Evolutionary conservation across 37 sponge, comb jelly and placozoan genomes (phyloP).

Genomic region (Aplysina aerophoba): DNA sequence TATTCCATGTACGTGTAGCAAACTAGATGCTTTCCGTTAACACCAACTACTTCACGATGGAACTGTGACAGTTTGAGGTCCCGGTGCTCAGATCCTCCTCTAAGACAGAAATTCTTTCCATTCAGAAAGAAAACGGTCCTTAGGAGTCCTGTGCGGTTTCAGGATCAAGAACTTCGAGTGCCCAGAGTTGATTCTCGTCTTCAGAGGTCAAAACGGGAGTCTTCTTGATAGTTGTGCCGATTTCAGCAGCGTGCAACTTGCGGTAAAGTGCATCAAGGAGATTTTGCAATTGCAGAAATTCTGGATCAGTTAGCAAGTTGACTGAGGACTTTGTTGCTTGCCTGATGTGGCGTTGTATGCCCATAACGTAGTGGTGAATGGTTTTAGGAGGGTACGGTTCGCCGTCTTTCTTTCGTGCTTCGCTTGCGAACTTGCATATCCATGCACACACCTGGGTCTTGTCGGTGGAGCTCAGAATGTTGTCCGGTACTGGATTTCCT

Average conservation of each 20-base stretch:
- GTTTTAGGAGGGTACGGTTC: constrained; percentile 12
- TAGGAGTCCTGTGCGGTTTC: constrained; percentile 25
- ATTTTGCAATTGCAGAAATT: neutral
- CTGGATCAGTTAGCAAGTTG: constrained; percentile 4
- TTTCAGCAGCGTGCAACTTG: constrained; percentile 10
- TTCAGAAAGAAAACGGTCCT: constrained; percentile 55
- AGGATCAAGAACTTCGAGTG: neutral
- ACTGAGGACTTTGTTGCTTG: neutral
- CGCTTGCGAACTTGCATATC: neutral
- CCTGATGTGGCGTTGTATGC: constrained; percentile 2
- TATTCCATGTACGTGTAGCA: too few species aligned
- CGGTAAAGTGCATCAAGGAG: constrained; percentile 6
- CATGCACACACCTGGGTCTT: neutral
- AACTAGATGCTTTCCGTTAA: too few species aligned
- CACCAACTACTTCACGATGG: constrained; percentile 1
- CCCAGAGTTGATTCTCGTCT: neutral
- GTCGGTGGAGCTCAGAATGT: neutral
- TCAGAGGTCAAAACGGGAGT: neutral
- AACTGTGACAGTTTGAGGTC: constrained; percentile 40
- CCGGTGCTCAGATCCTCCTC: constrained; percentile 42
- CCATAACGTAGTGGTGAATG: neutral
- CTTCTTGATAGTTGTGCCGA: neutral
- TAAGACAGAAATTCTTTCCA: constrained; percentile 56
- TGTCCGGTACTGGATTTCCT: neutral
- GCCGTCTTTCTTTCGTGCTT: neutral